Evolutionary conservation across 2,797 vertebrate genomes (phyloP), one percentile per base, ranked within the genome.

Genomic region (Pseudocheirus occidentalis): DNA sequence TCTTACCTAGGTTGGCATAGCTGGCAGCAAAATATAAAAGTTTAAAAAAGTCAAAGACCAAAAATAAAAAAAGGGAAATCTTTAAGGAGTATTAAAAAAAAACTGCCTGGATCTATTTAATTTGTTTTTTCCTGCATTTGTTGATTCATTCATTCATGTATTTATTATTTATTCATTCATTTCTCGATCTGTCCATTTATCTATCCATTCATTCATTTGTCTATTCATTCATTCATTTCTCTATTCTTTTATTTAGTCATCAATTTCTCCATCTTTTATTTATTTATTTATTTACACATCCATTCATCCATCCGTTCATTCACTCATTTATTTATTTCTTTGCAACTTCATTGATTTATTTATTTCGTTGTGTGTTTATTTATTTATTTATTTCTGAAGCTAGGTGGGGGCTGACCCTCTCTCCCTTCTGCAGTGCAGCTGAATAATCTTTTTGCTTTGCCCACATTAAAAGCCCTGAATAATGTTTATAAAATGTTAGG

Each of bases 401-500:
- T 58, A 81, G 89, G 50, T 62, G 92, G 95, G 73, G 11, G n/a
- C 95, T 73, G 91, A 98, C 98, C 98, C 98, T 97, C 95, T 97
- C 98, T 97, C 97, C 95, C 93, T 95, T 97, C 97, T 96, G 96
- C 97, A 97, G 95, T 97, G 98, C 98, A 98, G 98, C 97, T 97
- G 98, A 98, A 98, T 98, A 98, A 98, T 99, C 98, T 98, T 98
- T 90, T 98, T 97, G 96, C 98, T 98, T 98, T 98, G 98, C 98
- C 98, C 98, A 99, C 98, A 98, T 98, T 98, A 98, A 98, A 98
- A 99, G 98, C 98, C 98, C 98, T 98, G 98, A 98, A 98, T 99
- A 98, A 98, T 98, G 98, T 99, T 99, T 99, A 98, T 98, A 98
- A 99, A 99, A 99, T 99, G 98, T 99, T 99, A 98, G 98, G 99